Conservation (phyloP, 2,797 vertebrate genomes). For the Acanthurus tractus region DNA sequence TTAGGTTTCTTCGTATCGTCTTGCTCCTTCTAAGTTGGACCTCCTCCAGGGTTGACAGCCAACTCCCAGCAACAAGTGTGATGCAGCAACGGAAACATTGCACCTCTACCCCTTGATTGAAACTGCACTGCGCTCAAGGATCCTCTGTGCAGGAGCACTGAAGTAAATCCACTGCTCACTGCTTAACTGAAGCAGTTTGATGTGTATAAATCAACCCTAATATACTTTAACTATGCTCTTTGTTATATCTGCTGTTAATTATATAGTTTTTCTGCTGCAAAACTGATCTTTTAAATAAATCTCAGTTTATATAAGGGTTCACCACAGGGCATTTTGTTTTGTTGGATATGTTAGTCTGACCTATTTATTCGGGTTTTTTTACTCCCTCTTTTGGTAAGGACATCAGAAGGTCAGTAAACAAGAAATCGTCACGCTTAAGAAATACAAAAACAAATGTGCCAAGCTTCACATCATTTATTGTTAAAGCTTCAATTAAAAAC, state of each 20-base stretch:
- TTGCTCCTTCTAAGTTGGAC: constrained; percentile 51
- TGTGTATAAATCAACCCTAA: too few species aligned
- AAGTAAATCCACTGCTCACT: neutral
- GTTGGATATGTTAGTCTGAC: too few species aligned
- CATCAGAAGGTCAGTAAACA: too few species aligned
- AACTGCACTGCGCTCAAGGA: constrained; percentile 34
- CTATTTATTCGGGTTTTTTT: too few species aligned
- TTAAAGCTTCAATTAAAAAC: neutral
- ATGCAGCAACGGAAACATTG: constrained; percentile 70
- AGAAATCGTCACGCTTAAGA: too few species aligned
- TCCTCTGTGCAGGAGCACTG: constrained; percentile 21
- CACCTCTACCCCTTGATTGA: constrained; percentile 68
- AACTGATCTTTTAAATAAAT: neutral
- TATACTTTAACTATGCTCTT: neutral
- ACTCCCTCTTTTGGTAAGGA: too few species aligned
- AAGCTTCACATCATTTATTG: too few species aligned
- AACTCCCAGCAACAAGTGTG: constrained; percentile 55
- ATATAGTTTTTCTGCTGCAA: neutral
- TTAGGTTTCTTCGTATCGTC: constrained; percentile 39
- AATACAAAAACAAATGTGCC: constrained; percentile 10
- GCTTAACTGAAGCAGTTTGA: neutral
- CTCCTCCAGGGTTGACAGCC: too few species aligned
- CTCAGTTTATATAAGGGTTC: too few species aligned
- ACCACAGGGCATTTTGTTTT: too few species aligned
- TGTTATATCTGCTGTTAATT: too few species aligned